These are phyloP conservation scores for Athalia circularis DNA, from an alignment of 2,888 invertebrate genomes.

Conservation along the genomic window DNA sequence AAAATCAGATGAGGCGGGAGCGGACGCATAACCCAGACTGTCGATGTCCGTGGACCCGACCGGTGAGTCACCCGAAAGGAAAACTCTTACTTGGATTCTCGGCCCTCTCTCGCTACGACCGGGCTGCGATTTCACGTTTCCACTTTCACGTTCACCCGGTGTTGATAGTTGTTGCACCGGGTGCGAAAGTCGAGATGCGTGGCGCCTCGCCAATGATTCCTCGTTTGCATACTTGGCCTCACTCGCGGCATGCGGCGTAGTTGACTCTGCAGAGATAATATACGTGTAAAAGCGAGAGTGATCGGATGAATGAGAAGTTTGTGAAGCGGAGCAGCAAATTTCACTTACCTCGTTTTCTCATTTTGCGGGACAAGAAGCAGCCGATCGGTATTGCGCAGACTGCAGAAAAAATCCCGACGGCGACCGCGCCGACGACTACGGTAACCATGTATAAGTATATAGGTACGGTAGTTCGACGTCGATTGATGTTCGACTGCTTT, in stretches of 20 bases:
- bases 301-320: not conserved
- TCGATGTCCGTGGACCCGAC: not conserved
- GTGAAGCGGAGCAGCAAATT: not conserved
- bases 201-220: not conserved
- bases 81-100: not conserved
- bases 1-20: not conserved
- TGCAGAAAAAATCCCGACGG: conserved; percentile 15
- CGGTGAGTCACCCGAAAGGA: not conserved
- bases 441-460: conserved; percentile 11
- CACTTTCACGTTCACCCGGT: not conserved
- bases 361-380: conserved; percentile 18
- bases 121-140: not conserved
- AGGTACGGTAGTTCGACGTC: not conserved
- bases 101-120: not conserved
- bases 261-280: too few species aligned
- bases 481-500: not conserved
- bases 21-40: conserved; percentile 18
- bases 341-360: conserved; percentile 20
- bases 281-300: too few species aligned
- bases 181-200: not conserved
- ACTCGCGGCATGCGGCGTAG: too few species aligned
- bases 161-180: not conserved
- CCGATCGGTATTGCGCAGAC: conserved; percentile 32
- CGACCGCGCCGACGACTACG: conserved; percentile 30
- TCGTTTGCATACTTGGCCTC: not conserved